phyloP scores from a whole-genome alignment of 2,797 vertebrate genomes.

The Sebastes matsubarae region DNA sequence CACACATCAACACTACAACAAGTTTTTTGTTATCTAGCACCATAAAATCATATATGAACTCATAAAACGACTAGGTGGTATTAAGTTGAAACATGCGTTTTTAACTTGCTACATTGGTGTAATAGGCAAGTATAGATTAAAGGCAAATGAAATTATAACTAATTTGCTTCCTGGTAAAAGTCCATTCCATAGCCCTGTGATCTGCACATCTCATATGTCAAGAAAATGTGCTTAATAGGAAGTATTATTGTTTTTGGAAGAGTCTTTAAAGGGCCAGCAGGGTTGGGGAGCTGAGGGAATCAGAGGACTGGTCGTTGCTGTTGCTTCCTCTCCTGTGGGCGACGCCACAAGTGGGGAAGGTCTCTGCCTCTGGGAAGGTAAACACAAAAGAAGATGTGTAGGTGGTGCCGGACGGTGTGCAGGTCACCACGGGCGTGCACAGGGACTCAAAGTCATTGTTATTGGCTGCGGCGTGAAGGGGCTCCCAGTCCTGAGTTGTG shows the following conservation, averaged over 20 bases:
- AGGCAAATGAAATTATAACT: conserved; percentile 68
- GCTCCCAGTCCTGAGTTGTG: conserved; percentile 94
- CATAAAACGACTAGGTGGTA: conserved; percentile 81
- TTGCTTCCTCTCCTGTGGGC: conserved; percentile 91
- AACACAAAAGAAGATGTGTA: conserved; percentile 96
- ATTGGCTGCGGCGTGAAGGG: conserved; percentile 83
- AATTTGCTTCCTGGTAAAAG: conserved; percentile 70
- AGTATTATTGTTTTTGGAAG: conserved; percentile 55
- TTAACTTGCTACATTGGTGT: conserved; percentile 92
- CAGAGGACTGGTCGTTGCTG: conserved; percentile 95
- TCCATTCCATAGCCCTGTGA: conserved; percentile 79
- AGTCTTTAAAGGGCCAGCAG: conserved; percentile 92
- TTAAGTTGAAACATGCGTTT: conserved; percentile 88
- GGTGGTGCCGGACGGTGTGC: conserved; percentile 90
- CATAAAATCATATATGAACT: conserved; percentile 79
- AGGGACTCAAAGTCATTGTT: conserved; percentile 91
- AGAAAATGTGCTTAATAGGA: conserved; percentile 63
- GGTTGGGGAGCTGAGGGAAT: conserved; percentile 97
- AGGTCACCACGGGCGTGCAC: conserved; percentile 96
- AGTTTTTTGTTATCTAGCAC: conserved; percentile 90
- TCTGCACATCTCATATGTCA: conserved; percentile 57
- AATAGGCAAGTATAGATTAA: conserved; percentile 85
- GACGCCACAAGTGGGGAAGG: conserved; percentile 88
- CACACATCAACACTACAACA: conserved; percentile 86
- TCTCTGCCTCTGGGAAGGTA: conserved; percentile 91